Evolutionary conservation across 2,113 vertebrate species (phyloP), one percentile per base, ranked within the genome.

Genomic region (Embiotoca jacksoni): DNA sequence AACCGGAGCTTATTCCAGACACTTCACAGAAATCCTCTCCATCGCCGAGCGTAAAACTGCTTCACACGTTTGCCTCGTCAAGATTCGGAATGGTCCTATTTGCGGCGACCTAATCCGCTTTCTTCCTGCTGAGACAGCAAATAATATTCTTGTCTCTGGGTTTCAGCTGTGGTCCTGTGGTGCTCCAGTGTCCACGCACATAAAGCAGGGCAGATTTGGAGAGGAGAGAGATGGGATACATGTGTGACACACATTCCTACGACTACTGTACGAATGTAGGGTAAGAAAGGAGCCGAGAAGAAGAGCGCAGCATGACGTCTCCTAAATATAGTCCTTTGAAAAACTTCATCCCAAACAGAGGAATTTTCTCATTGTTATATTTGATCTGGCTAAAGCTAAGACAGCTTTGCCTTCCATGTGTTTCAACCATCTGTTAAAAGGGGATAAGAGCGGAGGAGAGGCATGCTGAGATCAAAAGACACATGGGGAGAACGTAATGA

Each of bases 391-490:
- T 89, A 87, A 91, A 60, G 82, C 88, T 82, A 85, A 86, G 85
- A 75, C 81, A 81, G 78, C 81, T 89, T 86, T 85, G 73, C 66
- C 64, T 41, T 85, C 70, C 65, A 30, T 78, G 79, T 70, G 75
- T 78, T 72, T 75, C 73, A 77, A 66, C 65, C 80, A 72, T 86
- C 72, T 87, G 83, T 79, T 85, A 88, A 86, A 87, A 75, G 57
- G 81, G 85, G 86, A 89, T 87, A 85, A 89, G 88, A 91, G 86
- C 77, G 69, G 73, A 85, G 64, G 56, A 85, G 81, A 73, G n/a
- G 23, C 90, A 47, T 86, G 91, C 84, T 85, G 91, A 90, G 88
- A 92, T 94, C 87, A 94, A 92, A 94, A 88, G 90, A 91, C 90
- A 87, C 90, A 89, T 85, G 85, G 57, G 50, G 85, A 72, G 86